A percentile compares a stretch with the other conserved stretches of the same genome.
These are phyloP conservation scores for Eulemur coronatus DNA, from an alignment of 2,797 vertebrate genomes.

Conservation along the genomic window DNA sequence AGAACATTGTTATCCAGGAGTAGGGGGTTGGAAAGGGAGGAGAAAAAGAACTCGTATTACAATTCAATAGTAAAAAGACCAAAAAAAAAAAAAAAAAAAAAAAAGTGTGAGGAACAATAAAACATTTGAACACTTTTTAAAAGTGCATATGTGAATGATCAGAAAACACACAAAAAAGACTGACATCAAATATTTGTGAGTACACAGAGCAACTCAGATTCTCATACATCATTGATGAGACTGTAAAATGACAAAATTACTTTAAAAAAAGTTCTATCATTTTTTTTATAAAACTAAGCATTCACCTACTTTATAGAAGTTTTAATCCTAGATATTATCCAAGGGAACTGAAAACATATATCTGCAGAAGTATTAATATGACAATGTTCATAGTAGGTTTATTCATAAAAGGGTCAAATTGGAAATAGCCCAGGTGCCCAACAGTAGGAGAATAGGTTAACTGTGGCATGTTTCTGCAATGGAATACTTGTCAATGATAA, in stretches of 20 bases:
- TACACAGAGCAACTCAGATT: neutral
- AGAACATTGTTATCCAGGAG: neutral
- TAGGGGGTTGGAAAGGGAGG: neutral
- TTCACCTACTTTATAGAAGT: neutral
- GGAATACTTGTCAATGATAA: neutral
- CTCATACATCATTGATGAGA: neutral
- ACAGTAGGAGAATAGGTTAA: too few relatives aligned
- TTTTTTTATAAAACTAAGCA: neutral
- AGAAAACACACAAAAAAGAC: neutral
- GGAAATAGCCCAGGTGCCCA: neutral
- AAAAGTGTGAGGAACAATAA: neutral
- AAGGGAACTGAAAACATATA: neutral
- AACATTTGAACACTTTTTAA: neutral
- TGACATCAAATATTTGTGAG: neutral
- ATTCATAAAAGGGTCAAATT: too few relatives aligned
- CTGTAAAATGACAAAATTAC: neutral
- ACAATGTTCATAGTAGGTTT: neutral
- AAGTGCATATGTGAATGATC: neutral
- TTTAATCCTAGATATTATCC: neutral
- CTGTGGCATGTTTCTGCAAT: neutral
- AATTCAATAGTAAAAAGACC: neutral
- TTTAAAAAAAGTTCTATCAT: neutral
- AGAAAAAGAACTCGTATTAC: too few relatives aligned
- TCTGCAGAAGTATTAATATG: neutral
- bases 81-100: neutral